Evolutionary conservation across 2,797 vertebrate genomes (phyloP).

Genomic region (Siniperca scherzeri): DNA sequence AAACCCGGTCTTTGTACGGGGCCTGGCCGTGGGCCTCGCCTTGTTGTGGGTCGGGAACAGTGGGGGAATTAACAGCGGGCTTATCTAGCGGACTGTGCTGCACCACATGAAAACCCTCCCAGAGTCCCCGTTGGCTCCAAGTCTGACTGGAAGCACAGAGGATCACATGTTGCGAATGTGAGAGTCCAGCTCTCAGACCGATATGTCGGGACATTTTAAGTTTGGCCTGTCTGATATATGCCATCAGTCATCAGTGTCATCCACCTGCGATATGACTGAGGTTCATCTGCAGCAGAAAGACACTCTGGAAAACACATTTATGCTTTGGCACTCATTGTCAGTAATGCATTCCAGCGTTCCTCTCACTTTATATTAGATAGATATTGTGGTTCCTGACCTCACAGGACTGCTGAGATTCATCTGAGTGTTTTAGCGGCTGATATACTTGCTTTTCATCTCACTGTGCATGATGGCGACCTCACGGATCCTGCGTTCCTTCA

Average conservation of each 20-base stretch:
- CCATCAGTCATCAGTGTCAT: background rate
- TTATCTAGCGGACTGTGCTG: background rate
- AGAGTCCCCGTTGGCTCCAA: conserved; percentile 1
- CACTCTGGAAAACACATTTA: background rate
- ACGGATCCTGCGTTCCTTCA: background rate
- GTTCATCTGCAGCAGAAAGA: conserved; percentile 1
- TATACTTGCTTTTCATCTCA: background rate
- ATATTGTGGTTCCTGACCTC: background rate
- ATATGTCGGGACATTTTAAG: background rate
- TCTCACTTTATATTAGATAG: too few relatives aligned
- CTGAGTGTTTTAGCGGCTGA: background rate
- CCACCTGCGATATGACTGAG: background rate
- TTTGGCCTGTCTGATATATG: conserved; percentile 7
- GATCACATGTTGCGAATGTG: conserved; percentile 53
- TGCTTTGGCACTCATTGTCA: background rate
- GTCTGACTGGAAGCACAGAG: background rate
- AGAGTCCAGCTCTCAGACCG: background rate
- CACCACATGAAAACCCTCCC: conserved; percentile 13
- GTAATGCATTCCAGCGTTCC: background rate
- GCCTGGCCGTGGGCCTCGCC: conserved; percentile 5
- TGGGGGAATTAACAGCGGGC: conserved; percentile 34
- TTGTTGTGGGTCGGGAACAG: conserved; percentile 53
- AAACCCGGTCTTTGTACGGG: conserved; percentile 66
- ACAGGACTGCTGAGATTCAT: background rate
- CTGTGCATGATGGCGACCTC: background rate